Base-by-base conservation (phyloP, 2,113 vertebrate genomes). In the Onychostoma macrolepis region DNA sequence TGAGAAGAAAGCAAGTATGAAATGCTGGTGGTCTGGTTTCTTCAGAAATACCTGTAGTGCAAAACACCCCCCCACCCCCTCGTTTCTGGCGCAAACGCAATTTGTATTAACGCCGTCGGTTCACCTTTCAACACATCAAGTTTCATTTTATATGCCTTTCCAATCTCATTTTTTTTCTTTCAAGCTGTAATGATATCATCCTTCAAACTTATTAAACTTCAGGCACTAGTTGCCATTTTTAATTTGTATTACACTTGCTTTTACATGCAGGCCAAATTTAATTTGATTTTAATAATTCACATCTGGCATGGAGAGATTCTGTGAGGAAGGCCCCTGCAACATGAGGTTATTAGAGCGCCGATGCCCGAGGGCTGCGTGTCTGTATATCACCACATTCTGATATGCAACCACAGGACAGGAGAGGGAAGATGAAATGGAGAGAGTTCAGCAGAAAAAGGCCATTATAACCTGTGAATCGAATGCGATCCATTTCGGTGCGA, bases 251-350 rank as follows among this genome's bases (percentile, higher is more conserved):
- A 92, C 89, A 91, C 90, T 87, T 91, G 92, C 94, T 94, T 93
- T 94, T 94, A 89, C 79, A 91, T 91, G 92, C 94, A 92, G 92
- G 93, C 93, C 92, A 94, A 91, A 92, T 94, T 94, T 94, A 93
- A 95, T 95, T 95, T 93, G 92, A 94, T 95, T 94, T 95, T 93
- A 95, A 95, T 95, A 93, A 94, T 95, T 94, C 88, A 94, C 89
- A 92, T 91, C 87, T 93, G 91, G 89, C 90, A 88, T 91, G 91
- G 89, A 88, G 93, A 94, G 93, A 92, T 92, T 92, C 88, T 88
- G 92, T 83, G 89, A 92, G 92, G 91, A 90, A 90, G 91, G 91
- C 89, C 89, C 93, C 91, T 92, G 92, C 92, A 90, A 90, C 65
- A 48, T 85, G 83, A 90, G 91, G 91, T 95, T 92, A 92, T 92